A percentile compares a stretch with the other conserved stretches of the same genome.
These are phyloP conservation scores for Choloepus didactylus DNA, from an alignment of 2,797 vertebrate species.

Conservation along the genomic window DNA sequence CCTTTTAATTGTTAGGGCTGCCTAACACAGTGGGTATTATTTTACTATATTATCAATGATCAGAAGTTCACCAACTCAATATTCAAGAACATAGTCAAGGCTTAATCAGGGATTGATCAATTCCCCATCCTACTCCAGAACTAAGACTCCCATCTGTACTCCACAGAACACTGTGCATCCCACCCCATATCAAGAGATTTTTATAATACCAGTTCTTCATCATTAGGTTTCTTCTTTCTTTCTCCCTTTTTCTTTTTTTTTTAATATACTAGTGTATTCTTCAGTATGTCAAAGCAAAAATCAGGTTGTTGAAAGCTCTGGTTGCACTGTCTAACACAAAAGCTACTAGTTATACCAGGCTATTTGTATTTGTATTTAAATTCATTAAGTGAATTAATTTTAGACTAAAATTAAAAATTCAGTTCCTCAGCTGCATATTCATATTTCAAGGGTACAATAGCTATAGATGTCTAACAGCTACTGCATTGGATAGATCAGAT, in stretches of 20 bases:
- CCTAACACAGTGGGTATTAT: not conserved
- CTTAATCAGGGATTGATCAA: not conserved
- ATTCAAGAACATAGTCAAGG: not conserved
- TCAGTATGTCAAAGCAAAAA: not conserved
- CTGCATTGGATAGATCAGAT: not conserved
- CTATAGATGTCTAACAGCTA: not conserved
- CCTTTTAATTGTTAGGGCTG: not conserved
- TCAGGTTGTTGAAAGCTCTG: not conserved
- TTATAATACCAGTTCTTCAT: not conserved
- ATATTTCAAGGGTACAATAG: not conserved
- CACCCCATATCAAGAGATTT: not conserved
- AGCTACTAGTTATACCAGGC: not conserved
- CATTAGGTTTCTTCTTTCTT: not conserved
- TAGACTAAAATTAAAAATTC: conserved; percentile 30
- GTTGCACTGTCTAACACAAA: not conserved
- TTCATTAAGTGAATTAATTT: conserved; percentile 4
- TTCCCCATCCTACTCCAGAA: not conserved
- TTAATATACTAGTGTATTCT: not conserved
- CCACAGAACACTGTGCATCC: not conserved
- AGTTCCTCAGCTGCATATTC: not conserved
- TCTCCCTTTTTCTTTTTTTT: not conserved
- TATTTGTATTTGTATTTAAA: not conserved
- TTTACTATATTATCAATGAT: not conserved
- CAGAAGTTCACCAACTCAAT: not conserved
- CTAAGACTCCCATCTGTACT: not conserved